Evolutionary conservation across 1,140 invertebrate genomes (phyloP), one percentile per base, ranked within the genome.

Genomic region (Heliconius congener): DNA sequence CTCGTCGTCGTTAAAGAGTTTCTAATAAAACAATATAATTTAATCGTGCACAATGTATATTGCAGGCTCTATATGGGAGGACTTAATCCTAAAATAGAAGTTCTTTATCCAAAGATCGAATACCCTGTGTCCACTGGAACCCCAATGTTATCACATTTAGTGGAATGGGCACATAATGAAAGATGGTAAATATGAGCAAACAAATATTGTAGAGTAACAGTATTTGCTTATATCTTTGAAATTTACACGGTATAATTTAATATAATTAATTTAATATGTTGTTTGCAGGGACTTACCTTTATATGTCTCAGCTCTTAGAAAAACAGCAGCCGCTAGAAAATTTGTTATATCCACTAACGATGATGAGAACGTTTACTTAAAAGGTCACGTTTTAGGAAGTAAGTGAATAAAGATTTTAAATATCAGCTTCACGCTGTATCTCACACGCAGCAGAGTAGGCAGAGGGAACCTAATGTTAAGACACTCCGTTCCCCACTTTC

Each of bases 51-150:
- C 11, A 9, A 66, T 73, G 18, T 27, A 39, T 74, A 73, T 83
- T 82, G 13, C 84, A 97, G 96, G 80, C 91, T 98, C 30, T 98
- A 96, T 83, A 95, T 95, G 75, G 87, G 91, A 84, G 97, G 97
- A 50, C 84, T 96, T 1, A 95, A 96, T 73, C 95, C 97, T 1
- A 94, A 96, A 82, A 87, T 96, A 85, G 83, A 93, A 30, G 96
- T 95, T 18, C 86, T 97, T 0, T 97, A 97, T 89, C 95, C 96
- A 0, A 85, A 89, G 34, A 93, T 97, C 0, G 84, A 95, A 27
- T 97, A 95, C 82, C 97, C 97, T 8, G 97, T 98, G 2, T 95
- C 97, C 13, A 92, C 96, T 52, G 96, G 96, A 16, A 98, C 97
- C 0, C 96, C 97, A 2, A 96, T 97, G 95, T 94, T 98, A 46